Percentiles rank a stretch among this genome's conserved stretches.
Evolutionary conservation across 2,797 vertebrate genomes (phyloP).

Genomic region (Arctocebus calabarensis): DNA sequence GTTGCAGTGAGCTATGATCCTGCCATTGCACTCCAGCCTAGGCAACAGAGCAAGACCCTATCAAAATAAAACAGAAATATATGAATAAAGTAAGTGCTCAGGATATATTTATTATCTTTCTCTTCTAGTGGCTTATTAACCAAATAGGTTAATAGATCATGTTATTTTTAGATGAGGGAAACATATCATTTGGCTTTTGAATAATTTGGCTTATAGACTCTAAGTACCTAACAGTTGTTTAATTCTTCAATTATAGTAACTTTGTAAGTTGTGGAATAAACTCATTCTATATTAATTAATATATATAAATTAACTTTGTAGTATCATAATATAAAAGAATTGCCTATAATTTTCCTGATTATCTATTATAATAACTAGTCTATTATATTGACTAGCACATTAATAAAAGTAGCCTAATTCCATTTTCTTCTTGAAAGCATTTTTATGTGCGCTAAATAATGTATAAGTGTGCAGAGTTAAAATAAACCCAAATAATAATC

Average conservation of each 20-base stretch:
- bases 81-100: conserved; percentile 10
- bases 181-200: conserved; percentile 46
- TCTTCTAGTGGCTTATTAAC: conserved; percentile 47
- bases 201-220: conserved; percentile 72
- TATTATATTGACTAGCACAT: conserved; percentile 67
- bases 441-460: conserved; percentile 78
- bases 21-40: not conserved
- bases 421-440: conserved; percentile 67
- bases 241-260: conserved; percentile 56
- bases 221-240: conserved; percentile 45
- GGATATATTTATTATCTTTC: conserved; percentile 50
- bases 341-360: conserved; percentile 70
- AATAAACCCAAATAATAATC: conserved; percentile 69
- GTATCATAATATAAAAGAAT: conserved; percentile 51
- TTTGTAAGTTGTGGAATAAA: conserved; percentile 55
- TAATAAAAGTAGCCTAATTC: conserved; percentile 75
- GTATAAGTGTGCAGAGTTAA: conserved; percentile 70
- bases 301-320: conserved; percentile 64
- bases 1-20: not conserved
- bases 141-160: conserved; percentile 33
- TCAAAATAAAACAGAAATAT: not conserved
- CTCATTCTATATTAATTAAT: conserved; percentile 71
- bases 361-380: conserved; percentile 62
- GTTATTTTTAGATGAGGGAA: conserved; percentile 50
- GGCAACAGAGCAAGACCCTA: not conserved